Conservation (phyloP, 2,888 invertebrate species). For the Synanthedon vespiformis region DNA sequence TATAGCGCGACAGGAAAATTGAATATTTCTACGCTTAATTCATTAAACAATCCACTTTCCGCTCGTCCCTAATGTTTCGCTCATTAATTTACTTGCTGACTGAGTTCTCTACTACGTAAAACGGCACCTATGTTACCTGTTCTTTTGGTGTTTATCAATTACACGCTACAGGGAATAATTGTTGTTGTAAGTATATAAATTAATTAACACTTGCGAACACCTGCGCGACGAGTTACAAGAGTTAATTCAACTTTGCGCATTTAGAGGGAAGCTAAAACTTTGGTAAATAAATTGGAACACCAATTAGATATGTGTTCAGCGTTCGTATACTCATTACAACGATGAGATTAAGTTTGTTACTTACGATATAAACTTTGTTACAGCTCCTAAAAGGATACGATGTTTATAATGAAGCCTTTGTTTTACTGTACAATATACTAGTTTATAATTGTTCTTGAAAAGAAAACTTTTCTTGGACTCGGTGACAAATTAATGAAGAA, state of each 20-base stretch:
- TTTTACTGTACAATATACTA: not conserved
- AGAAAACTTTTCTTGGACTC: no score
- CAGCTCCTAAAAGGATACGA: not conserved
- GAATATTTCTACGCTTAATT: slow-evolving; percentile 5
- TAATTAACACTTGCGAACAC: slow-evolving; percentile 48
- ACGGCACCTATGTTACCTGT: slow-evolving; percentile 27
- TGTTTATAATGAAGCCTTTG: not conserved
- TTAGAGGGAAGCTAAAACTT: slow-evolving; percentile 27
- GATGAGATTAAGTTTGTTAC: slow-evolving; percentile 7
- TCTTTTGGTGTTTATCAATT: slow-evolving; percentile 43
- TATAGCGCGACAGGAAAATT: not conserved
- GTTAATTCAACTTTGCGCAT: slow-evolving; percentile 39
- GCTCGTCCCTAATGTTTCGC: slow-evolving; percentile 17
- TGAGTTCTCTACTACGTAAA: slow-evolving; percentile 23
- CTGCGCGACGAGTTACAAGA: slow-evolving; percentile 27
- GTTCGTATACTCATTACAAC: slow-evolving; percentile 8
- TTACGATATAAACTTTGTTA: slow-evolving; percentile 3
- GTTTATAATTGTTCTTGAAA: no score
- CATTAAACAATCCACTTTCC: slow-evolving; percentile 18
- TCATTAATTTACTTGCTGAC: slow-evolving; percentile 41
- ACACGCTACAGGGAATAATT: slow-evolving; percentile 36
- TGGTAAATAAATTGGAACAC: slow-evolving; percentile 28
- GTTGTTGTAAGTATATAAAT: slow-evolving; percentile 27
- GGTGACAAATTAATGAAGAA: no score
- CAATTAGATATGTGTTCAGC: slow-evolving; percentile 20